Percentiles rank a stretch among this genome's conserved stretches.
Evolutionary conservation across 35 echinoderm and acorn worm species (phyloP).

Genomic region (Stichopus chloronotus): DNA sequence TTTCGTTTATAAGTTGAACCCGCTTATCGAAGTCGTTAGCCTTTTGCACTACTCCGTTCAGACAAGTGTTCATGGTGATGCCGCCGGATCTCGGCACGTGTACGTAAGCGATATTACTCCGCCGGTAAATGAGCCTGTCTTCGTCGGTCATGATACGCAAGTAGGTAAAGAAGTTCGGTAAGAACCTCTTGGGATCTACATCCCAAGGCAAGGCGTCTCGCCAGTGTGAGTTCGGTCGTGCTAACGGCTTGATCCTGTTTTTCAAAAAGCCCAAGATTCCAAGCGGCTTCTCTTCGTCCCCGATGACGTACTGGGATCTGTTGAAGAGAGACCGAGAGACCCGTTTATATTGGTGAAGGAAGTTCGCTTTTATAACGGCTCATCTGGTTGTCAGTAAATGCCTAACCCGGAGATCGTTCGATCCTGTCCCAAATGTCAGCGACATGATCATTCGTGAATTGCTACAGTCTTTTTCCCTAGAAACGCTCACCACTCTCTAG

Average conservation of each 20-base stretch:
- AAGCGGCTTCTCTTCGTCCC: background rate
- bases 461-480: no score
- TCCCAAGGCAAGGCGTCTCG: slow-evolving; percentile 46
- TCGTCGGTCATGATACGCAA: background rate
- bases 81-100: slow-evolving; percentile 54
- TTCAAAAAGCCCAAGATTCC: background rate
- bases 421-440: no score
- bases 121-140: slow-evolving; percentile 11
- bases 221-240: slow-evolving; percentile 17
- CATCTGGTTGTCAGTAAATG: no score
- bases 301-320: slow-evolving; percentile 31
- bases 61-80: slow-evolving; percentile 57
- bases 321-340: slow-evolving; percentile 50
- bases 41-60: slow-evolving; percentile 12
- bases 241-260: background rate
- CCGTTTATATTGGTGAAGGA: background rate
- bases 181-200: slow-evolving; percentile 33
- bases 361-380: background rate
- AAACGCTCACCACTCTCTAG: no score
- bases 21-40: background rate
- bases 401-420: no score
- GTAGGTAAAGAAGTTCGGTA: slow-evolving; percentile 58
- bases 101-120: slow-evolving; percentile 54
- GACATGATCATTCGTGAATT: no score
- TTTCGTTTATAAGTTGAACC: background rate